Percentiles rank a stretch among this genome's conserved stretches.
phyloP scores from a whole-genome alignment of 1,140 invertebrate genomes.

The Drosophila pectinifera region DNA sequence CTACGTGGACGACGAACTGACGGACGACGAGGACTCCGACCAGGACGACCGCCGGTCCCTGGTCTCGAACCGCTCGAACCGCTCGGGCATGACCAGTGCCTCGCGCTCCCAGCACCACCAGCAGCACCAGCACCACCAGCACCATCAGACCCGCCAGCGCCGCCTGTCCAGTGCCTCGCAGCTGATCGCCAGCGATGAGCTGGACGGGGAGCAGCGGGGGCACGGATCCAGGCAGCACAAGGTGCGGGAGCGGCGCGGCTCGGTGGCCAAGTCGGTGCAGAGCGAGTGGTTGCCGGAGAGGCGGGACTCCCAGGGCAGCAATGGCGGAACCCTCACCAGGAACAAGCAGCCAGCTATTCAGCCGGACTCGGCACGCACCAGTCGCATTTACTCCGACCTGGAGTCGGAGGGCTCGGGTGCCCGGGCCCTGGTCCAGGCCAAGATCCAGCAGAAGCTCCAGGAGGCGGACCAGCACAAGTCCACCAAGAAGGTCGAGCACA shows the following conservation, averaged over 20 bases:
- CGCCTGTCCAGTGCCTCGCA: conserved; percentile 81
- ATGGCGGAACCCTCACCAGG: conserved; percentile 55
- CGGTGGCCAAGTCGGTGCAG: conserved; percentile 76
- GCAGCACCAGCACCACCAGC: conserved; percentile 50
- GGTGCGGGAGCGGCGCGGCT: conserved; percentile 65
- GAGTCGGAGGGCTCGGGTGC: conserved; percentile 80
- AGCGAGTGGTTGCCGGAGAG: conserved; percentile 75
- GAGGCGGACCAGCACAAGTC: conserved; percentile 59
- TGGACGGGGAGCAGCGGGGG: conserved; percentile 50
- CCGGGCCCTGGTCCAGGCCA: conserved; percentile 79
- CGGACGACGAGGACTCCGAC: conserved; percentile 87
- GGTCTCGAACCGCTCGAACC: conserved; percentile 78
- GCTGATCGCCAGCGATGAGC: conserved; percentile 64
- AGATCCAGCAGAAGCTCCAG: conserved; percentile 81
- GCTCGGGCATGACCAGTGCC: conserved; percentile 76
- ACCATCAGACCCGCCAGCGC: conserved; percentile 58
- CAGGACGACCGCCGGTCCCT: conserved; percentile 86
- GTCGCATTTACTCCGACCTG: conserved; percentile 81
- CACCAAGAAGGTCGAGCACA: conserved; percentile 23
- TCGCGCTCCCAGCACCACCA: conserved; percentile 61
- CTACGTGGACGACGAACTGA: conserved; percentile 85
- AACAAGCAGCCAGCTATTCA: conserved; percentile 14
- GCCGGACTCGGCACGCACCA: conserved; percentile 47
- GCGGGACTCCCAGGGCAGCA: conserved; percentile 45
- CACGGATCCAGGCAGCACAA: conserved; percentile 49